These are phyloP conservation scores for Scortum barcoo DNA, from an alignment of 2,113 vertebrate genomes.

Conservation along the genomic window DNA sequence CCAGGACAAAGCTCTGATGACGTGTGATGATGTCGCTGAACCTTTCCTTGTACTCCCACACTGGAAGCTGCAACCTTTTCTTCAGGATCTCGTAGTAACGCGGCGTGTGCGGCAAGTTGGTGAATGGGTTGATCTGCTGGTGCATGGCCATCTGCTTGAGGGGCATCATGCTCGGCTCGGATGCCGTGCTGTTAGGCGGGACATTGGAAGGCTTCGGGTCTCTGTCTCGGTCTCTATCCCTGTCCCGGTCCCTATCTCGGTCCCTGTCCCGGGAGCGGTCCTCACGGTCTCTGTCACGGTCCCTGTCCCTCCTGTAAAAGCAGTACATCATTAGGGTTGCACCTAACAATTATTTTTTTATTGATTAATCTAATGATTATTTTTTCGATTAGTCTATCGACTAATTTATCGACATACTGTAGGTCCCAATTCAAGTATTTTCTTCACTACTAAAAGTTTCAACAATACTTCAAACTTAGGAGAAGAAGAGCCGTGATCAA, in stretches of 20 bases:
- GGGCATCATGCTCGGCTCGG: constrained; percentile 78
- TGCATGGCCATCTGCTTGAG: constrained; percentile 91
- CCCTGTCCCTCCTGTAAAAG: constrained; percentile 92
- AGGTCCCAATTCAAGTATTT: too few relatives aligned
- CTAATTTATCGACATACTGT: too few relatives aligned
- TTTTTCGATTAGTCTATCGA: too few relatives aligned
- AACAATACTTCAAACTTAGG: too few relatives aligned
- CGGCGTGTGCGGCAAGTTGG: constrained; percentile 96
- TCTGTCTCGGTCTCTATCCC: constrained; percentile 94
- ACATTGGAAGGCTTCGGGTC: constrained; percentile 83
- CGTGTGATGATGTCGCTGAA: constrained; percentile 96
- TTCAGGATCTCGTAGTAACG: constrained; percentile 98
- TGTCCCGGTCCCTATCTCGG: constrained; percentile 84
- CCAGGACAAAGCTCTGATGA: constrained; percentile 96
- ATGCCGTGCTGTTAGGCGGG: constrained; percentile 81
- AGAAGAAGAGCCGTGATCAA: too few relatives aligned
- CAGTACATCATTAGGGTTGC: too few relatives aligned
- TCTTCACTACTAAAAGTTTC: too few relatives aligned
- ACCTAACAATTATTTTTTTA: too few relatives aligned
- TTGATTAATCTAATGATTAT: too few relatives aligned
- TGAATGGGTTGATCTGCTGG: constrained; percentile 98
- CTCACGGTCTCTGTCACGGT: constrained; percentile 94
- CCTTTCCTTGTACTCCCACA: constrained; percentile 98
- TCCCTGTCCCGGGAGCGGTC: constrained; percentile 87
- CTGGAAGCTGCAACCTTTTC: constrained; percentile 95